Base-by-base conservation (phyloP, 2,113 vertebrate genomes). In the Ophiodon elongatus region DNA sequence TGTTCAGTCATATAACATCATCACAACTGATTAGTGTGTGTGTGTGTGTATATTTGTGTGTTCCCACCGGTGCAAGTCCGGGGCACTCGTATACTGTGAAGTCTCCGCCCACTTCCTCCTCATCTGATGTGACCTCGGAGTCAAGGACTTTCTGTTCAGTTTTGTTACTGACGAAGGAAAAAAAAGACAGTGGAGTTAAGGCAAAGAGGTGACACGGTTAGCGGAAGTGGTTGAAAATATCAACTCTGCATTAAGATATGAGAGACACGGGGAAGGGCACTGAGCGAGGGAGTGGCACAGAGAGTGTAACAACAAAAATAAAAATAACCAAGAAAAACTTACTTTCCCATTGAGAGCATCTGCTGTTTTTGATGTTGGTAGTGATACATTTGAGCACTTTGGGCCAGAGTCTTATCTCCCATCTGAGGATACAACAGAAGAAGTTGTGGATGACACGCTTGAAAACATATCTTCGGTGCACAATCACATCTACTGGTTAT, bases 351-450 rank as follows among this genome's bases (percentile, higher is more conserved):
- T 35, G 97, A 97, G 41, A 98, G 92, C 97, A 99, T 98, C 94
- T 99, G 98, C 90, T 99, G 98, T 71, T 99, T 97, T 91, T 99
- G 98, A 87, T 99, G 98, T 82, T 99, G 98, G 90, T 98, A 99
- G 93, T 99, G 98, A 86, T 96, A 99, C 97, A 99, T 97, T 88
- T 99, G 98, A 1, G 97, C 98, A 0, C 94, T 99, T 68, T 97
- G 96, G 0, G 97, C 98, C 91, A 99, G 93, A 0, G 94, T 97
- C 70, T 97, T 97, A 91, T 99, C 98, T 15, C 97, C 97, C 0
- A 95, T 93, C 98, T 99, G 92, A 43, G 17, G 57, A 65, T 1
- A 68, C 72, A 85, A 37, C 57, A 73, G 10, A 65, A 76, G 9
- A 27, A 62, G 52, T 70, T 63, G n/a, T 23, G 15, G 27, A 27